Conservation (phyloP, 2,113 vertebrate genomes). For the Nycticebus coucang region DNA sequence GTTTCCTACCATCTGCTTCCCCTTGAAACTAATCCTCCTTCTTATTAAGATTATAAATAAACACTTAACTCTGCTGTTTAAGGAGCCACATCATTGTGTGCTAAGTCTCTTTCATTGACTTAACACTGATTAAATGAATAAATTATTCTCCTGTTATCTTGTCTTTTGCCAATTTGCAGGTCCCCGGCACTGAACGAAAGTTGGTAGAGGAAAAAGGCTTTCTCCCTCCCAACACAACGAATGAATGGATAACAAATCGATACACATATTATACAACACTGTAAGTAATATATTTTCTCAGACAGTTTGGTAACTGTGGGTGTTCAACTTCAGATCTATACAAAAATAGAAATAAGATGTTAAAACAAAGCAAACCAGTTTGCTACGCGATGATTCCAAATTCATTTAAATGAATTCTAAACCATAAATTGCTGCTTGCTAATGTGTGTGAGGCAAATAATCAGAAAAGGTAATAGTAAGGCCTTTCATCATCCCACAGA, state of each 20-base stretch:
- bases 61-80: not conserved
- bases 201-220: not conserved
- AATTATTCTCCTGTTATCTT: not conserved
- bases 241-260: not conserved
- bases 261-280: not conserved
- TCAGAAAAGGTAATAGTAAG: not conserved
- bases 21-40: not conserved
- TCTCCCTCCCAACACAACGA: not conserved
- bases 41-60: not conserved
- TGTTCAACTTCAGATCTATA: not conserved
- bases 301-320: not conserved
- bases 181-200: not conserved
- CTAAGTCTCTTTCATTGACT: not conserved
- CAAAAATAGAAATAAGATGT: not conserved
- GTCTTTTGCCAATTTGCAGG: not conserved
- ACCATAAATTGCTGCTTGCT: not conserved
- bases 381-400: not conserved
- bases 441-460: not conserved
- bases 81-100: not conserved
- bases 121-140: not conserved
- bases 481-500: not conserved
- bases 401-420: constrained; percentile 20
- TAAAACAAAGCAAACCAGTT: constrained; percentile 41
- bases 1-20: not conserved
- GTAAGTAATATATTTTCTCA: not conserved